phyloP scores from a whole-genome alignment of 2,113 vertebrate genomes.

The Pachypanchax playfairii region DNA sequence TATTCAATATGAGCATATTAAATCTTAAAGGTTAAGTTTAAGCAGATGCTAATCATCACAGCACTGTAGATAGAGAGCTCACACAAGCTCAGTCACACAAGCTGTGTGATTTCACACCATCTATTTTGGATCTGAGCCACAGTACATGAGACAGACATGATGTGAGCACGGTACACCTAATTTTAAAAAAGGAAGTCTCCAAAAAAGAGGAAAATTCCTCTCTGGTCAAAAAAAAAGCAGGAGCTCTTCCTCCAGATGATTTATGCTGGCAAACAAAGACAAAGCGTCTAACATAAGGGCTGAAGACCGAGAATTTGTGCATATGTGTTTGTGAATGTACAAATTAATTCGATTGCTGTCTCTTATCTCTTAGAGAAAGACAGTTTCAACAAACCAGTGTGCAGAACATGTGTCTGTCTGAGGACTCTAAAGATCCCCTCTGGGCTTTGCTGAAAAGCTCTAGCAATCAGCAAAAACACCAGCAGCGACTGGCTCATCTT shows the following conservation, averaged over 20 bases:
- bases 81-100: constrained; percentile 45
- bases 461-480: constrained; percentile 18
- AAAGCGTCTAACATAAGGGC: constrained; percentile 9
- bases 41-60: constrained; percentile 23
- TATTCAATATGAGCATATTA: constrained; percentile 15
- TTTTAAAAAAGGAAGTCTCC: constrained; percentile 18
- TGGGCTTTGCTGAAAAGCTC: constrained; percentile 7
- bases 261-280: constrained; percentile 6
- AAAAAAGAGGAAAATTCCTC: background rate
- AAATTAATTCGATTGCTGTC: background rate
- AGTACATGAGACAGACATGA: constrained; percentile 18
- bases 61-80: constrained; percentile 27
- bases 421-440: constrained; percentile 2
- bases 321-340: background rate
- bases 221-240: background rate
- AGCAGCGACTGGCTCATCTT: background rate
- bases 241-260: background rate
- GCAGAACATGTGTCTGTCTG: constrained; percentile 2
- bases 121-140: constrained; percentile 55
- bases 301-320: background rate
- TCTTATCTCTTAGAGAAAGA: constrained; percentile 7
- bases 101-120: constrained; percentile 54
- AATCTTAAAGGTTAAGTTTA: constrained; percentile 23
- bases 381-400: background rate
- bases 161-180: background rate